Percentiles rank a stretch among this genome's conserved stretches.
Evolutionary conservation across 92 coral and sea anemone genomes (phyloP).

Genomic region (Muricea muricata): DNA sequence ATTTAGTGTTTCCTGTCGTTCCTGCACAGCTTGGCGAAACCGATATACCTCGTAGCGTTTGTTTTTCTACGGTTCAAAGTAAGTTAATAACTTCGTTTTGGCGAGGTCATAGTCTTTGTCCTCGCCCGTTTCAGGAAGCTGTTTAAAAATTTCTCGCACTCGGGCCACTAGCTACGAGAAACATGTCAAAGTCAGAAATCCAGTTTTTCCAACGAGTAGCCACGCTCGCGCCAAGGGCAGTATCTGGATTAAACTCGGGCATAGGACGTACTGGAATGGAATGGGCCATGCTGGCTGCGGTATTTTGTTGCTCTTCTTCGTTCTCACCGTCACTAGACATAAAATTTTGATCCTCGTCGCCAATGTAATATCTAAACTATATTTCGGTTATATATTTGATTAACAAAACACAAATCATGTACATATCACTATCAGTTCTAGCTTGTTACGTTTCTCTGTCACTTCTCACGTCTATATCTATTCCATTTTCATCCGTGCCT

Average conservation of each 20-base stretch:
- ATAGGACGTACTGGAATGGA: not conserved
- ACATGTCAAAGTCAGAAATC: not conserved
- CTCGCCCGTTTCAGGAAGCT: not conserved
- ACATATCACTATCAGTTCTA: too few species aligned
- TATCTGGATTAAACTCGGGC: not conserved
- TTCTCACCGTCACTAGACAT: too few species aligned
- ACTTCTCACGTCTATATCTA: too few species aligned
- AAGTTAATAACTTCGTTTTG: conserved; percentile 5
- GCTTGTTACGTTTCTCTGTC: too few species aligned
- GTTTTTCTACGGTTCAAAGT: conserved; percentile 40
- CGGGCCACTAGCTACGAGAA: not conserved
- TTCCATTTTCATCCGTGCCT: too few species aligned
- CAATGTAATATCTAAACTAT: too few species aligned
- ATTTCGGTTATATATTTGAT: too few species aligned
- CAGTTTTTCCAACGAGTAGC: not conserved
- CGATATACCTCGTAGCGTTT: conserved; percentile 35
- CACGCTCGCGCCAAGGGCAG: not conserved
- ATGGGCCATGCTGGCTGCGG: not conserved
- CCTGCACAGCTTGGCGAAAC: conserved; percentile 25
- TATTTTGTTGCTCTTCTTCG: not conserved
- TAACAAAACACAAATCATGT: too few species aligned
- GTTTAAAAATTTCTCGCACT: not conserved
- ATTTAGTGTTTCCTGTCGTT: conserved; percentile 31
- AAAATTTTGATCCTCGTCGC: too few species aligned
- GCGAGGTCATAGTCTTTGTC: conserved; percentile 1